Base-by-base conservation (phyloP, 2,888 invertebrate genomes). In the Polia nebulosa region DNA sequence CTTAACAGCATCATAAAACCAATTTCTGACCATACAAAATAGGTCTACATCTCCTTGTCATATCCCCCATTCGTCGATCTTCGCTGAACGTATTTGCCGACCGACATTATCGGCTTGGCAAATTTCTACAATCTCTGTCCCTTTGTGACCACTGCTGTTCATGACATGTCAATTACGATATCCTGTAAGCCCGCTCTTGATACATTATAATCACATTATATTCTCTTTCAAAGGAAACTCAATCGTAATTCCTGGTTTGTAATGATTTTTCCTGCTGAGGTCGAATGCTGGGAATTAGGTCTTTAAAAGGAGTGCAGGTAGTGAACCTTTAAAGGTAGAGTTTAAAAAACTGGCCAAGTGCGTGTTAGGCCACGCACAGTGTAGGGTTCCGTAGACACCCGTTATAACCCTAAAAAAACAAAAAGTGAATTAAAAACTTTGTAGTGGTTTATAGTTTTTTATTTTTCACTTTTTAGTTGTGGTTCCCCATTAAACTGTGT, bases 121-220 rank as follows among this genome's bases (percentile, higher is more conserved):
- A 92, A 92, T 94, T 94, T 94, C 94, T 92, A 94, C 93, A 95
- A 94, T 95, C 92, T 94, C 92, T 87, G 89, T 88, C 92, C 93
- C 93, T 94, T 95, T 95, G 93, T 93, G 88, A 78, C 89, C 89
- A 86, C 90, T 82, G 89, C 92, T 95, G 95, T 89, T 89, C 90
- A 88, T 95, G 95, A 95, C 95, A 95, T 92, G 93, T 94, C 95
- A 93, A 94, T 95, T 95, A 94, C 89, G 92, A 90, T 93, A 91
- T 91, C 93, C 92, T 93, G 88, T 78, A 86, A 87, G 86, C 84
- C 73, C 80, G 80, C 83, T 83, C 84, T 82, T 84, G 85, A 75
- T 76, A 81, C 78, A 82, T 83, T 76, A 80, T 76, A 80, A 78
- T 77, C 72, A 82, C 66, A 77, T 68, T 51, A 70, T 66, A 69